Percentiles rank a stretch among this genome's conserved stretches.
These are phyloP conservation scores for Whitmania pigra DNA, from an alignment of 1,140 invertebrate genomes.

Conservation along the genomic window DNA sequence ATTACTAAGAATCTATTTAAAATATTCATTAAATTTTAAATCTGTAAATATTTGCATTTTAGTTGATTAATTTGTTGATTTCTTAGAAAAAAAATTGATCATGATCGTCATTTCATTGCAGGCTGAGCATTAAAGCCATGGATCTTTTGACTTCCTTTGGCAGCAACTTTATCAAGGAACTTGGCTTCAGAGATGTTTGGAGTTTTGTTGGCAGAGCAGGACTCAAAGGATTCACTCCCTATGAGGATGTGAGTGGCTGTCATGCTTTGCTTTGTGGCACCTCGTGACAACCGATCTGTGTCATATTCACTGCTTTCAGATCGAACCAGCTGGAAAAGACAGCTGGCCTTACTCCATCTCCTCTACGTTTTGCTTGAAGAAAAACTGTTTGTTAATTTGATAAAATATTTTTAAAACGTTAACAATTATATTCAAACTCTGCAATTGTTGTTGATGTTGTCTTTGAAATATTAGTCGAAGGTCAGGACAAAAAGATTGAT, in stretches of 20 bases:
- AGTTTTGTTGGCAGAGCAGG: conserved; percentile 50
- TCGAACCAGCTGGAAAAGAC: conserved; percentile 24
- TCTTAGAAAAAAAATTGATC: too few relatives aligned
- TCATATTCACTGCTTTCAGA: conserved; percentile 18
- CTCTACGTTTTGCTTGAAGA: conserved; percentile 28
- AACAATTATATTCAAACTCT: too few relatives aligned
- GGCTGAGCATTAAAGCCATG: conserved; percentile 27
- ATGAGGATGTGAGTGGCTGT: conserved; percentile 9
- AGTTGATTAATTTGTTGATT: too few relatives aligned
- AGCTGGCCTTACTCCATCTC: conserved; percentile 28
- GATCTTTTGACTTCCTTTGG: conserved; percentile 44
- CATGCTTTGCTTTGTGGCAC: not conserved
- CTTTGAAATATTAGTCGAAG: conserved; percentile 31
- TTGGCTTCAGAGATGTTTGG: conserved; percentile 49
- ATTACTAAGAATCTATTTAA: too few relatives aligned
- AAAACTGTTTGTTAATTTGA: conserved; percentile 25
- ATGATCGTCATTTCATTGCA: too few relatives aligned
- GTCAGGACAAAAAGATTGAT: conserved; percentile 39
- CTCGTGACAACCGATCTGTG: not conserved
- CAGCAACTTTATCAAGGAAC: conserved; percentile 48
- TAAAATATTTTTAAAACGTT: too few relatives aligned
- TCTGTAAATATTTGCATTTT: too few relatives aligned
- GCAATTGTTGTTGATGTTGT: too few relatives aligned
- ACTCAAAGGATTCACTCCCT: conserved; percentile 41
- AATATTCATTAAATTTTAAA: too few relatives aligned